phyloP scores from a whole-genome alignment of 2,797 vertebrate species.

The Pseudopleuronectes americanus region DNA sequence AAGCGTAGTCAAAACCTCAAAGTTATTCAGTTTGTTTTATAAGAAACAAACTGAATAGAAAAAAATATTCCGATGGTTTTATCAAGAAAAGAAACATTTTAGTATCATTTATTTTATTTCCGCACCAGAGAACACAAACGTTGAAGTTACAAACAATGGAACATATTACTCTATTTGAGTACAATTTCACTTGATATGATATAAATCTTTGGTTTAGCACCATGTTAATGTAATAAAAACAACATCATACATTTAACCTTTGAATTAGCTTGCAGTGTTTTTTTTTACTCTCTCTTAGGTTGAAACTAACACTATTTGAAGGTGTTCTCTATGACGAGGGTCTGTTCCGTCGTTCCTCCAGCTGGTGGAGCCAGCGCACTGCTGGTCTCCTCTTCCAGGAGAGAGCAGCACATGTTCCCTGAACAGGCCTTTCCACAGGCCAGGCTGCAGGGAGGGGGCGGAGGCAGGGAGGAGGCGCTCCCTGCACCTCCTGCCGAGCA shows the following conservation, averaged over 20 bases:
- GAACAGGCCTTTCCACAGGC: conserved; percentile 73
- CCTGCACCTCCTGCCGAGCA: background rate
- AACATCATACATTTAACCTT: background rate
- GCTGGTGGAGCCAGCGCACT: conserved; percentile 29
- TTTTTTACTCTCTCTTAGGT: too few relatives aligned
- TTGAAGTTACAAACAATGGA: conserved; percentile 17
- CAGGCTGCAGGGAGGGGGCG: conserved; percentile 65
- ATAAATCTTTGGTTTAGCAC: conserved; percentile 34
- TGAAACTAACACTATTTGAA: conserved; percentile 2
- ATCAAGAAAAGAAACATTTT: background rate
- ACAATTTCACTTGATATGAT: background rate
- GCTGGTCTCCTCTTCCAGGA: conserved; percentile 22
- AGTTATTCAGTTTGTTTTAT: too few relatives aligned
- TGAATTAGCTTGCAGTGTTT: conserved; percentile 22
- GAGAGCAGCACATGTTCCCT: conserved; percentile 77
- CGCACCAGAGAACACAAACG: conserved; percentile 1
- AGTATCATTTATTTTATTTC: conserved; percentile 27
- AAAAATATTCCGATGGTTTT: background rate
- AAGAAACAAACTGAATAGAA: too few relatives aligned
- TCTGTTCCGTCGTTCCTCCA: conserved; percentile 56
- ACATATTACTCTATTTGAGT: background rate
- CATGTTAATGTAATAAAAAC: conserved; percentile 28
- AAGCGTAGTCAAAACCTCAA: too few relatives aligned
- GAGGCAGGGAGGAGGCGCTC: conserved; percentile 3
- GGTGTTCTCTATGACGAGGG: conserved; percentile 72